Percentiles rank a stretch among this genome's conserved stretches.
These are phyloP conservation scores for Buteo buteo DNA, from an alignment of 2,113 vertebrate species.

Conservation along the genomic window DNA sequence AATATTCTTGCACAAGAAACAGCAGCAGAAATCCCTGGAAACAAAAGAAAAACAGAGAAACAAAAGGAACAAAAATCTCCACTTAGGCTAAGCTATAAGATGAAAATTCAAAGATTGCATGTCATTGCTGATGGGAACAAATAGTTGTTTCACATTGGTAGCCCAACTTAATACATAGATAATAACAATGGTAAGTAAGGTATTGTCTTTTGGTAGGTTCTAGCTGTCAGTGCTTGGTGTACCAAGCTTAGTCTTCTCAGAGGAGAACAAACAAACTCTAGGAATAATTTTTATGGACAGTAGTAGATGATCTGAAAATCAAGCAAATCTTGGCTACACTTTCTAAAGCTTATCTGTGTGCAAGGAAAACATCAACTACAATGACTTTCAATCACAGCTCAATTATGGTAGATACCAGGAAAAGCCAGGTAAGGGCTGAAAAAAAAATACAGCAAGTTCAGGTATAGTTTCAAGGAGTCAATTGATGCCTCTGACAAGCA, in stretches of 20 bases:
- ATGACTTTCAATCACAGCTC: constrained; percentile 12
- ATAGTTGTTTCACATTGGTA: neutral
- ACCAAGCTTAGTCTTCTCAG: neutral
- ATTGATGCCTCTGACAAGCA: constrained; percentile 13
- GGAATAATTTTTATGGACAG: neutral
- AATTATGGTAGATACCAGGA: neutral
- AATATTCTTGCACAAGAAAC: neutral
- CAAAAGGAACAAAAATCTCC: neutral
- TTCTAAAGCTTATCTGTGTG: neutral
- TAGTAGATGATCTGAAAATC: neutral
- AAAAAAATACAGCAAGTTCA: constrained; percentile 9
- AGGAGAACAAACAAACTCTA: neutral
- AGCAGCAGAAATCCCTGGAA: neutral
- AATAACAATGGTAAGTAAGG: rapidly evolving
- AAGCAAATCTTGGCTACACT: neutral
- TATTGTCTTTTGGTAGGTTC: neutral
- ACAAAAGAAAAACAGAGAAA: neutral
- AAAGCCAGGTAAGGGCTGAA: neutral
- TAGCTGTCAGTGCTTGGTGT: neutral
- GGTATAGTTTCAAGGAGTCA: constrained; percentile 23
- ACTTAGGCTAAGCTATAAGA: neutral
- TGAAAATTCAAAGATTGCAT: neutral
- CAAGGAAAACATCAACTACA: neutral
- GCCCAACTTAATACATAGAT: neutral
- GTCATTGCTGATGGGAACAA: neutral